Conservation (phyloP, 2,113 vertebrate genomes). For the Phyllostomus hastatus region DNA sequence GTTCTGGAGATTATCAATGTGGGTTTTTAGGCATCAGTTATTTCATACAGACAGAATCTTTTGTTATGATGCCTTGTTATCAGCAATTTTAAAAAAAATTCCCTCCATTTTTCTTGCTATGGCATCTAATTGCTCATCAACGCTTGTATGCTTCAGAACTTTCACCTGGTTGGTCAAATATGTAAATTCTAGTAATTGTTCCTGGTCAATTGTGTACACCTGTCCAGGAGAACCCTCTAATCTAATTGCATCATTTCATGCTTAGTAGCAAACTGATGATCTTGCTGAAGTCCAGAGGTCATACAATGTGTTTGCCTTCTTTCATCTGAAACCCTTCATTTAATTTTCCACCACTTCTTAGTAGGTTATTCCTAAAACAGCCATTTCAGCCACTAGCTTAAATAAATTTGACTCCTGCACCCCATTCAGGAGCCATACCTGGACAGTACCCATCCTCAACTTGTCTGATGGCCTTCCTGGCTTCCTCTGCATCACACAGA, state of each 20-base stretch:
- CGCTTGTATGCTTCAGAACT: background rate
- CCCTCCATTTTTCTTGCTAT: background rate
- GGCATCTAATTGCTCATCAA: background rate
- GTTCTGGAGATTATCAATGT: background rate
- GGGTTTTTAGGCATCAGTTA: background rate
- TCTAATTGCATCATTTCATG: background rate
- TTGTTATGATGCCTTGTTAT: background rate
- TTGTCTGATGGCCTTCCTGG: background rate
- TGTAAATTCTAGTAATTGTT: background rate
- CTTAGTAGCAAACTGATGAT: background rate
- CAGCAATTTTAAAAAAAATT: background rate
- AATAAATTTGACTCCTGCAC: background rate
- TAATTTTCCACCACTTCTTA: background rate
- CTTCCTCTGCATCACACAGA: fast-evolving
- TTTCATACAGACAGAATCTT: background rate
- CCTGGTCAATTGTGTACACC: background rate
- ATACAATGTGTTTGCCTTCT: background rate
- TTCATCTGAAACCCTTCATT: background rate
- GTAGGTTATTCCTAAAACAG: too few relatives aligned
- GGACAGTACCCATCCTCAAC: fast-evolving
- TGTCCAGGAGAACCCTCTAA: background rate
- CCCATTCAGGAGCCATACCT: background rate
- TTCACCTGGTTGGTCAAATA: background rate
- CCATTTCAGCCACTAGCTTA: background rate
- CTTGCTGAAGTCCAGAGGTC: background rate